phyloP scores from a whole-genome alignment of 2,113 vertebrate genomes.

The Eudyptes chrysolophus region DNA sequence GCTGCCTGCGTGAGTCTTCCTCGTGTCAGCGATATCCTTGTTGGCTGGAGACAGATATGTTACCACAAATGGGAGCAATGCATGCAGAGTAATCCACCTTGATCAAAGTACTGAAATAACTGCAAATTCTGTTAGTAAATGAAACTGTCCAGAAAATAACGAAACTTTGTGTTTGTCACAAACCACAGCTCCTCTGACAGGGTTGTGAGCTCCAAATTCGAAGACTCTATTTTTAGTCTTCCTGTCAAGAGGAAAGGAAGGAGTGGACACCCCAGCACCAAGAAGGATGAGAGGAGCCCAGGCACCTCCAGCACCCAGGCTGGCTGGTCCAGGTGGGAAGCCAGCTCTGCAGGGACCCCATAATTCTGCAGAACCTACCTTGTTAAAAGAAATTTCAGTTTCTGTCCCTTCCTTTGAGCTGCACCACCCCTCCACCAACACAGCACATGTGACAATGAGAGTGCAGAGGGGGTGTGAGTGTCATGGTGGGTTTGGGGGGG shows the following conservation, averaged over 20 bases:
- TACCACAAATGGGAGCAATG: background rate
- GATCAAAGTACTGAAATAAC: background rate
- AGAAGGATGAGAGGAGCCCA: background rate
- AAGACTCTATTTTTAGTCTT: background rate
- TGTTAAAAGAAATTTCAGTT: background rate
- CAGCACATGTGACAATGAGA: accelerated
- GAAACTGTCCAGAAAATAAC: background rate
- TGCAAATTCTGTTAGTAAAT: background rate
- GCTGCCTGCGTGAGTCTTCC: background rate
- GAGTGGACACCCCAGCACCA: accelerated
- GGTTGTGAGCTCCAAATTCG: background rate
- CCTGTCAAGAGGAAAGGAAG: background rate
- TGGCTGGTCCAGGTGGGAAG: background rate
- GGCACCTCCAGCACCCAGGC: background rate
- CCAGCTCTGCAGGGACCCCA: background rate
- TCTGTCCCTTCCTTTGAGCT: background rate
- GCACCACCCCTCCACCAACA: background rate
- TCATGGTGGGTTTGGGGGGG: background rate
- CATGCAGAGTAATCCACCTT: background rate
- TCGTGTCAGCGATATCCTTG: background rate
- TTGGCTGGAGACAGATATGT: background rate
- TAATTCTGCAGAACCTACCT: background rate
- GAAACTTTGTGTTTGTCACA: background rate
- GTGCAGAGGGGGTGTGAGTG: background rate
- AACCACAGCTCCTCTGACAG: background rate